phyloP scores from a whole-genome alignment of 2,113 vertebrate species.

The Lamprotornis superbus region DNA sequence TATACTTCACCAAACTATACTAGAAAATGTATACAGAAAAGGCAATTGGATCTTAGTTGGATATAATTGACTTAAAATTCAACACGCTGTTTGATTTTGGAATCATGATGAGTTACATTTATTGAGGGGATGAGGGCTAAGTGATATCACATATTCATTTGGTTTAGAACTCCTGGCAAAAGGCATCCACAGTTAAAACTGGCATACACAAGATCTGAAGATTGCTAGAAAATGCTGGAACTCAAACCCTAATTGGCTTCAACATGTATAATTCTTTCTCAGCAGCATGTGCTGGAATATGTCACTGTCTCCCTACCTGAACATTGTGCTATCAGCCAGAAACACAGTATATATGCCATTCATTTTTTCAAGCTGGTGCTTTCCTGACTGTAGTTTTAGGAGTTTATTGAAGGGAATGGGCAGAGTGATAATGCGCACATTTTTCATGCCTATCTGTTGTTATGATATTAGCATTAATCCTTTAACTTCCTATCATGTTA shows the following conservation, averaged over 20 bases:
- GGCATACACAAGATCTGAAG: not conserved
- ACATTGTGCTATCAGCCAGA: not conserved
- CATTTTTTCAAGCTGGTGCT: not conserved
- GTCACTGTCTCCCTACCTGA: slow-evolving; percentile 23
- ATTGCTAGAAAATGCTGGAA: not conserved
- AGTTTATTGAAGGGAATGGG: not conserved
- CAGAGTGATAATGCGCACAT: not conserved
- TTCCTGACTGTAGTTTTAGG: slow-evolving; percentile 19
- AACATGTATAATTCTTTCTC: not conserved
- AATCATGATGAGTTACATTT: not conserved
- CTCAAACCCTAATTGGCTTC: not conserved
- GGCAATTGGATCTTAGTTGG: not conserved
- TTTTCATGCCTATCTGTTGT: not conserved
- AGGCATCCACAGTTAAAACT: not conserved
- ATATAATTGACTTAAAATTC: not conserved
- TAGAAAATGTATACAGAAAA: not conserved
- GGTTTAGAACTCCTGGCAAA: not conserved
- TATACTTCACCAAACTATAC: not conserved
- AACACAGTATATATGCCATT: slow-evolving; percentile 19
- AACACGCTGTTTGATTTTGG: not conserved
- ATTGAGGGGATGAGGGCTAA: not conserved
- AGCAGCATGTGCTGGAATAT: not conserved
- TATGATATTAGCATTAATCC: not conserved
- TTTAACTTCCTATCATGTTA: not conserved
- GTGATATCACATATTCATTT: not conserved